These are phyloP conservation scores for Meriones unguiculatus DNA, from an alignment of 2,113 vertebrate genomes.

Conservation along the genomic window DNA sequence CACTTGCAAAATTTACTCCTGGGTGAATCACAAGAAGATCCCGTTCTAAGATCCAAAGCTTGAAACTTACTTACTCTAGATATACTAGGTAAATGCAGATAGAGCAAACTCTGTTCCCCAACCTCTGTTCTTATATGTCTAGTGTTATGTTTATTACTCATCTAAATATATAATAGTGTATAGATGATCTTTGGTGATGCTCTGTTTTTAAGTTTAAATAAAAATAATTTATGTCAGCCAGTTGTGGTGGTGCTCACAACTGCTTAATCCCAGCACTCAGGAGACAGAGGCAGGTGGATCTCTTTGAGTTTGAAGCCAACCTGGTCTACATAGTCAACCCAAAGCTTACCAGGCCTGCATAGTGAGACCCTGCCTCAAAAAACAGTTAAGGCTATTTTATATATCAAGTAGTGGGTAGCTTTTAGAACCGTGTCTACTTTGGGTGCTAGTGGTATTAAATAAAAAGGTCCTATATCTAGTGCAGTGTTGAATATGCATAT, in stretches of 20 bases:
- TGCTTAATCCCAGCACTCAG: background rate
- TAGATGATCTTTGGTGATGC: background rate
- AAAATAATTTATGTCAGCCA: background rate
- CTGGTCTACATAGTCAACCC: background rate
- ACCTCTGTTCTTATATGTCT: background rate
- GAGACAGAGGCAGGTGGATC: background rate
- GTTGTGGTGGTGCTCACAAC: background rate
- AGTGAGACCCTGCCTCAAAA: background rate
- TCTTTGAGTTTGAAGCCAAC: background rate
- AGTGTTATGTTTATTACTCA: constrained; percentile 25
- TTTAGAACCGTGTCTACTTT: background rate
- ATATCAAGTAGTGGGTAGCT: constrained; percentile 24
- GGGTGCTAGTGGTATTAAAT: background rate
- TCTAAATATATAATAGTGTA: constrained; percentile 8
- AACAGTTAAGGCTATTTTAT: background rate
- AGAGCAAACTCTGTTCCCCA: background rate
- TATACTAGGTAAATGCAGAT: constrained; percentile 13
- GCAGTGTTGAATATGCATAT: background rate
- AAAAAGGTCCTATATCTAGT: constrained; percentile 1
- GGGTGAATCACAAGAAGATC: constrained; percentile 12
- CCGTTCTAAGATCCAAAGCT: constrained; percentile 23
- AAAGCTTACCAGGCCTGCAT: background rate
- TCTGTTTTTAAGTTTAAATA: constrained; percentile 41
- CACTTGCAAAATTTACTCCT: constrained; percentile 11
- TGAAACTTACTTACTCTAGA: constrained; percentile 45